phyloP scores from a whole-genome alignment of 2,113 vertebrate genomes.

The Bucco capensis region DNA sequence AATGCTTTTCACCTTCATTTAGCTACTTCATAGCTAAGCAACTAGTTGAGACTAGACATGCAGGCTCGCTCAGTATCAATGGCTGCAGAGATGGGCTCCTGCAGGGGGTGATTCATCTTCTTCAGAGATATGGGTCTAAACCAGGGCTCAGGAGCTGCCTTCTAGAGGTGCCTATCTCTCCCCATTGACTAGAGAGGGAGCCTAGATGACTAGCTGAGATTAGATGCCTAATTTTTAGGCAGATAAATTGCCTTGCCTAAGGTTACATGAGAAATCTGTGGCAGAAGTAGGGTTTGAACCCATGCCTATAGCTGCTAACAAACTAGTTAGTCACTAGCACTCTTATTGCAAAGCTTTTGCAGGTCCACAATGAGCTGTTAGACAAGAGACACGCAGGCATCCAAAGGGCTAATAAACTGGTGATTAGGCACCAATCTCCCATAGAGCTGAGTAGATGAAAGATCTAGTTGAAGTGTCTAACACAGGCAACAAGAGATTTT shows the following conservation, averaged over 20 bases:
- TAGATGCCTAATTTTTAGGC: conserved; percentile 55
- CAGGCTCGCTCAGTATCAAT: conserved; percentile 24
- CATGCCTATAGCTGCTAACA: not conserved
- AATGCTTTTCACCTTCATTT: conserved; percentile 1
- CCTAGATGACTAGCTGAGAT: conserved; percentile 66
- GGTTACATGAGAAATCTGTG: conserved; percentile 15
- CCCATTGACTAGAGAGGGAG: conserved; percentile 41
- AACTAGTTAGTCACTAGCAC: not conserved
- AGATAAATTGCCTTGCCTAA: conserved; percentile 42
- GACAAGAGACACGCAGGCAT: not conserved
- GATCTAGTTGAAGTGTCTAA: not conserved
- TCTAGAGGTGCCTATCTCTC: conserved; percentile 48
- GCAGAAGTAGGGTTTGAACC: conserved; percentile 8
- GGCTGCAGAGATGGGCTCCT: conserved; percentile 20
- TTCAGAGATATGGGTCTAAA: conserved; percentile 45
- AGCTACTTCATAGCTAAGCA: not conserved
- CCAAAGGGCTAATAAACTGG: not conserved
- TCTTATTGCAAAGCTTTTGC: not conserved
- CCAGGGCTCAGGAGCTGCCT: not conserved
- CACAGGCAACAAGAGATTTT: not conserved
- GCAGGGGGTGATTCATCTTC: conserved; percentile 60
- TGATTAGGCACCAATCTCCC: not conserved
- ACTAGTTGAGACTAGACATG: conserved; percentile 30
- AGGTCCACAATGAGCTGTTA: not conserved
- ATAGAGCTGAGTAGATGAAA: not conserved